phyloP scores from a whole-genome alignment of 1,140 invertebrate species.

The Sinonovacula constricta region DNA sequence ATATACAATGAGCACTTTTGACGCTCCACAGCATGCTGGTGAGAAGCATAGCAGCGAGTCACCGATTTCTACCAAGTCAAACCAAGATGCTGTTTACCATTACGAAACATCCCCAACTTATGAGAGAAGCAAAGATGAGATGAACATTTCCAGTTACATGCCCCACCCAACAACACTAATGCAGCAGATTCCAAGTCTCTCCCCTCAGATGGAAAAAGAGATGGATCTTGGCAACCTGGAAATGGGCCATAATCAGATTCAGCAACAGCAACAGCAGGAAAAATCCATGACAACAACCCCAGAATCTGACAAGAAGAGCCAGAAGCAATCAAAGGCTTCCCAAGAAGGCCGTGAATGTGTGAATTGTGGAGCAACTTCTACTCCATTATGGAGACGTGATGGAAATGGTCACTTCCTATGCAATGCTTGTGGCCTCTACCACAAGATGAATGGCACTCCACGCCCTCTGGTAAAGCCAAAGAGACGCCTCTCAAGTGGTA shows the following conservation, averaged over 20 bases:
- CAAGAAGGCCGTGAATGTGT: conserved; percentile 78
- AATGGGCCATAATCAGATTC: background rate
- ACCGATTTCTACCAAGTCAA: conserved; percentile 15
- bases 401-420: conserved; percentile 79
- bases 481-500: conserved; percentile 13
- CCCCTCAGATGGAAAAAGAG: no score
- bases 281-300: background rate
- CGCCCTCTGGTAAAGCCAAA: conserved; percentile 47
- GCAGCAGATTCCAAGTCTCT: conserved; percentile 34
- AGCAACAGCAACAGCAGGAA: background rate
- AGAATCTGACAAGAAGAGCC: background rate
- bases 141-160: background rate
- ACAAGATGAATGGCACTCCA: conserved; percentile 99
- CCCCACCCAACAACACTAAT: conserved; percentile 6
- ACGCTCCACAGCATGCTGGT: background rate
- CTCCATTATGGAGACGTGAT: conserved; percentile 79
- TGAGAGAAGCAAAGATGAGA: background rate
- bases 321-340: background rate
- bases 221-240: conserved; percentile 26
- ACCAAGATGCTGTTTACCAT: conserved; percentile 3
- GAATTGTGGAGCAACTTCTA: conserved; percentile 79
- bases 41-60: background rate
- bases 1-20: conserved; percentile 8
- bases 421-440: conserved; percentile 91
- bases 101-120: conserved; percentile 23